Base-by-base conservation (phyloP, 1,140 invertebrate genomes). In the Drosophila quadrilineata region DNA sequence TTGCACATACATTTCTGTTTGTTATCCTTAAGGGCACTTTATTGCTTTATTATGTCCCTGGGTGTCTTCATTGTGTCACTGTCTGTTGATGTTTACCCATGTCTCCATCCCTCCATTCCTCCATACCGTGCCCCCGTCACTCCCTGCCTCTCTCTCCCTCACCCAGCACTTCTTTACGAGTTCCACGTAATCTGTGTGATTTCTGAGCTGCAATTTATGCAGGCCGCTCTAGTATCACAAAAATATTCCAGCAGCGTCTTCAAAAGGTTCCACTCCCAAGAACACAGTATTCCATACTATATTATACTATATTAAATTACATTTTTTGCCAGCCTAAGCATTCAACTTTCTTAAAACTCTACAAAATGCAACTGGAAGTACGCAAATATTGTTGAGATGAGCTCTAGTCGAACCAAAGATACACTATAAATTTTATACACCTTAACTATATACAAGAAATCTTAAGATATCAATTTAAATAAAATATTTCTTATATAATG, bases 31-130 rank as follows among this genome's bases (percentile, higher is more conserved):
- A 50, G 58, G 56, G 63, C 68, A 68, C 63, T 75, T 84, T 84
- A 84, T 84, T 84, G 70, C 79, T 84, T 84, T 84, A 84, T 84
- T 84, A 84, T 85, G 77, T 77, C 73, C 43, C 52, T 57, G 43
- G 46, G 58, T 46, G 50, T 69, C 41, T 52, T 64, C 66, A 72
- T 64, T 72, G 59, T 70, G 66, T 69, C 59, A 64, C 16, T 54
- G 57, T 38, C 41, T 31, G 14, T 50, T 14, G 28, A 14, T 35
- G 52, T 57, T 52, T 53, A 17, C 19, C 38, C 31, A 22, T 66
- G 6, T 31, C 26, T 35, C 21, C 10, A n/a, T 9, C 21, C 38
- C 21, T n/a, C n/a, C n/a, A n/a, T n/a, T n/a, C n/a, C n/a, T n/a
- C n/a, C n/a, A n/a, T n/a, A n/a, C n/a, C n/a, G n/a, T n/a, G n/a